Base-by-base conservation (phyloP, 2,113 vertebrate species). In the Tor tambroides region DNA sequence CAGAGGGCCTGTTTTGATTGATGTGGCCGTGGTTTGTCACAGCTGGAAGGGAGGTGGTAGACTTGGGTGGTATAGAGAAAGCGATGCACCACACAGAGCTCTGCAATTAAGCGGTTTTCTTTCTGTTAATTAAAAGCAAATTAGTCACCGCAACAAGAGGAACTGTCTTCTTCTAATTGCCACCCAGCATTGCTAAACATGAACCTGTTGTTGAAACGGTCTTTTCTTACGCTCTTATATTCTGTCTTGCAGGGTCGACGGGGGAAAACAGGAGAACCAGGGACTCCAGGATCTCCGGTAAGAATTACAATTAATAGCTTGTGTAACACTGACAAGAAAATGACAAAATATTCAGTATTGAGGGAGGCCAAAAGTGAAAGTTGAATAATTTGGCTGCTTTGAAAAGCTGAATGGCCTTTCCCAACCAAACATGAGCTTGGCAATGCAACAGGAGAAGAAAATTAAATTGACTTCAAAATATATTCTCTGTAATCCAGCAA, bases 121-220 rank as follows among this genome's bases (percentile, higher is more conserved):
- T 92, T 90, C 92, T 91, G 92, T 94, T 94, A 93, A 95, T 95
- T 94, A 94, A 95, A 95, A 93, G 90, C 91, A 91, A 94, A 94
- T 95, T 94, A 94, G 92, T 93, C 90, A 90, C 87, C 89, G 90
- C 77, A 86, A 91, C 92, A 91, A 88, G 91, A 94, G 91, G 87
- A 91, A 89, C 90, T 76, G 41, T 77, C 80, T 4, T 56, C 51
- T 35, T 35, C 76, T 80, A 86, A 86, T 72, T 86, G 67, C 56
- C 30, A 26, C 23, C 65, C 61, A 85, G 63, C 23, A 32, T 78
- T 51, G 80, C 41, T 61, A 61, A 83, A 65, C 12, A 12, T 87
- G 32, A 61, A 61, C 23, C 78, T 91, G 90, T 94, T 91, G 90
- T 71, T 87, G 41, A 23, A 38, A 61, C 12, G 46, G n/a, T 63